Evolutionary conservation across 2,113 vertebrate genomes (phyloP).

Genomic region (Cyanistes caeruleus): DNA sequence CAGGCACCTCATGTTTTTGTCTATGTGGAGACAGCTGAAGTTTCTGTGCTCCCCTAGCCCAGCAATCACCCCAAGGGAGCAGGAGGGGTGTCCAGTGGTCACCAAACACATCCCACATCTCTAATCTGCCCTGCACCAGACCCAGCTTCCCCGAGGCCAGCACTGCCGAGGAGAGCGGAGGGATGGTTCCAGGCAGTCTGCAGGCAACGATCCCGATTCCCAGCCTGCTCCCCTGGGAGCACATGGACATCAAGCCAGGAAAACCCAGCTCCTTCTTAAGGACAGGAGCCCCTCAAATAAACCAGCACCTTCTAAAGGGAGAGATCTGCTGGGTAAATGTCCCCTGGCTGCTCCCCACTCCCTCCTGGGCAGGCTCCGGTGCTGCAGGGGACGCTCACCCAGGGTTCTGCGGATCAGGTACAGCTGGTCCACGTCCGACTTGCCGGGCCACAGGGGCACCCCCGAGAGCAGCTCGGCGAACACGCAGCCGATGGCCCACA

Average conservation of each 20-base stretch:
- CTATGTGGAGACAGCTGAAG: not conserved
- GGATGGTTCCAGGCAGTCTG: not conserved
- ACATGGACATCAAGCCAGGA: accelerated
- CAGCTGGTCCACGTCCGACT: slow-evolving; percentile 93
- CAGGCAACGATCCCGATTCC: not conserved
- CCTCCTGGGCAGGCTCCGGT: not conserved
- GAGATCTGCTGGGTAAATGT: not conserved
- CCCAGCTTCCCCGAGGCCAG: not conserved
- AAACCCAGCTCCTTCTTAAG: not conserved
- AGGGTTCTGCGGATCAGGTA: slow-evolving; percentile 91
- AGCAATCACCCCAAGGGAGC: not conserved
- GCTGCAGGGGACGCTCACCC: slow-evolving; percentile 74
- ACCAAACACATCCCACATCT: not conserved
- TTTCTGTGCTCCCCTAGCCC: not conserved
- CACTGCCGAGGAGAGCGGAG: accelerated
- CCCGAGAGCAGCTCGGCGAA: slow-evolving; percentile 92
- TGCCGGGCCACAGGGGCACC: slow-evolving; percentile 90
- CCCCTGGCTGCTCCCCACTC: not conserved
- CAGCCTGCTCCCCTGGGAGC: accelerated
- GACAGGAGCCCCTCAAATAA: not conserved
- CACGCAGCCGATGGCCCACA: slow-evolving; percentile 94
- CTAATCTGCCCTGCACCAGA: not conserved
- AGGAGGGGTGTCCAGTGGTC: not conserved
- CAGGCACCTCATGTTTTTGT: not conserved
- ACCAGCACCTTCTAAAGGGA: not conserved